A percentile compares a stretch with the other conserved stretches of the same genome.
These are phyloP conservation scores for Lasioglossum morio DNA, from an alignment of 2,888 invertebrate genomes.

Conservation along the genomic window DNA sequence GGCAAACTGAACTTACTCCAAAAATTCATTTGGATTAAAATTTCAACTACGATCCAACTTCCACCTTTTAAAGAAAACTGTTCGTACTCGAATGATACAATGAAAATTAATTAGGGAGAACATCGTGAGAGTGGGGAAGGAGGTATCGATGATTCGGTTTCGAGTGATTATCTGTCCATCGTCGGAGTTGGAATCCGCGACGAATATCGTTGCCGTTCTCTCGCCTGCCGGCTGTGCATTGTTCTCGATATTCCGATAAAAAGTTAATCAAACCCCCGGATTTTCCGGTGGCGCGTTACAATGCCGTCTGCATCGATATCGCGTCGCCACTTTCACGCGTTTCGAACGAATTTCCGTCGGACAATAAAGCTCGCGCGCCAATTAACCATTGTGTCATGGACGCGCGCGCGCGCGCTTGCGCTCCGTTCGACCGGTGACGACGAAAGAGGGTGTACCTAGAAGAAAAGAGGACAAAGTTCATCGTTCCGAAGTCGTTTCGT, in stretches of 20 bases:
- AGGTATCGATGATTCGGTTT: background rate
- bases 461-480: slow-evolving; percentile 16
- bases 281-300: slow-evolving; percentile 41
- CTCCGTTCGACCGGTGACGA: background rate
- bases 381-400: slow-evolving; percentile 35
- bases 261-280: slow-evolving; percentile 54
- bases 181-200: background rate
- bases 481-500: slow-evolving; percentile 6
- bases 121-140: background rate
- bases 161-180: background rate
- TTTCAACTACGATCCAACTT: no score
- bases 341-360: slow-evolving; percentile 44
- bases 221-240: slow-evolving; percentile 13
- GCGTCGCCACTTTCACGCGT: slow-evolving; percentile 42
- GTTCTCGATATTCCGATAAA: slow-evolving; percentile 54
- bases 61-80: no score
- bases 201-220: slow-evolving; percentile 40
- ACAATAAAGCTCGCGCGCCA: slow-evolving; percentile 47
- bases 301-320: slow-evolving; percentile 43
- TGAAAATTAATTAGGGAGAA: background rate
- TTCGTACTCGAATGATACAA: no score
- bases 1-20: no score
- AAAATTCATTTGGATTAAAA: no score
- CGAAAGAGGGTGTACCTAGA: background rate
- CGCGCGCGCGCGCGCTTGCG: background rate